Conservation (phyloP, 2,888 invertebrate species). For the Bombyx huttoni region DNA sequence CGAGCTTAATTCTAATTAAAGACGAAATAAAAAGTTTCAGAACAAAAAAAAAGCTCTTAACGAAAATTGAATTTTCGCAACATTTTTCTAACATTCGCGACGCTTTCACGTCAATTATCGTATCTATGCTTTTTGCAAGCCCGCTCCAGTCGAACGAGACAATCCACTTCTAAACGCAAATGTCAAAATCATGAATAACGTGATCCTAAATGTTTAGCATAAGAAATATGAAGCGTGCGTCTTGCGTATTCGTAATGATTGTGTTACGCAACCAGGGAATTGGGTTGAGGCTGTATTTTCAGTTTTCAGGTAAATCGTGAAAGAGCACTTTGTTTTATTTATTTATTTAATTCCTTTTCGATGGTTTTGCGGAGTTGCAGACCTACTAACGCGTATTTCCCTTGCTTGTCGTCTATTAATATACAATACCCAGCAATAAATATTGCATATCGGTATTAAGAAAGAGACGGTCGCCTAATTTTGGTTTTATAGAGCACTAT, state of each 20-base stretch:
- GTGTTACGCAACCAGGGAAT: slow-evolving; percentile 4
- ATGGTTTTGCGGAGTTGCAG: not conserved
- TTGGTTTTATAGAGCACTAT: no score
- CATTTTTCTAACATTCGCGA: not conserved
- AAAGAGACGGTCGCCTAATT: no score
- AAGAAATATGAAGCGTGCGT: slow-evolving; percentile 6
- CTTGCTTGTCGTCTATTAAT: no score
- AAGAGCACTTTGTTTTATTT: not conserved
- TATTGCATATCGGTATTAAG: no score
- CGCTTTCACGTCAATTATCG: not conserved
- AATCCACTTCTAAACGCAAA: slow-evolving; percentile 9
- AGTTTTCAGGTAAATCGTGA: not conserved
- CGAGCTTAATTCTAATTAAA: no score
- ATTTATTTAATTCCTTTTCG: no score
- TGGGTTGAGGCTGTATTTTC: slow-evolving; percentile 3
- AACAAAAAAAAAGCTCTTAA: not conserved
- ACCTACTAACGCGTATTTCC: not conserved
- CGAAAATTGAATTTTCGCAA: slow-evolving; percentile 1
- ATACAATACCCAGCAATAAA: no score
- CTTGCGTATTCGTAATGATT: not conserved
- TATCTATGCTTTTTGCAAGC: not conserved
- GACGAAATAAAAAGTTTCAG: no score
- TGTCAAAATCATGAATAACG: slow-evolving; percentile 25
- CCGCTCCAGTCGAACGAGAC: not conserved
- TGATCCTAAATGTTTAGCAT: slow-evolving; percentile 19